Evolutionary conservation across 2,888 invertebrate genomes (phyloP), one percentile per base, ranked within the genome.

Genomic region (Teleogryllus oceanicus): DNA sequence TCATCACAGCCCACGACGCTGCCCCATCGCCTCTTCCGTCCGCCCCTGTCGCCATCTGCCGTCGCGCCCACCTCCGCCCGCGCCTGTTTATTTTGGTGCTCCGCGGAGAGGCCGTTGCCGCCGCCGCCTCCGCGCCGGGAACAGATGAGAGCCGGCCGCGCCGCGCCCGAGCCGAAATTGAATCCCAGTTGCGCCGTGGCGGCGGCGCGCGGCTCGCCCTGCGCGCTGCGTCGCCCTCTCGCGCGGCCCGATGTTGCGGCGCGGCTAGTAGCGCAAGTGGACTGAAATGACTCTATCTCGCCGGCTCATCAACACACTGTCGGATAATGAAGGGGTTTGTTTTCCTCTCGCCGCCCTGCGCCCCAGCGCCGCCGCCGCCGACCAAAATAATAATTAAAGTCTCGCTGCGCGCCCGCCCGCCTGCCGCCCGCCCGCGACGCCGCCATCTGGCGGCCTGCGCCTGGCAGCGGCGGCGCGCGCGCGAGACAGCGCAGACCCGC

Each of bases 341-440:
- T 82, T 82, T 82, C 78, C 78, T 78, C 78, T 77, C 62, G n/a
- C 62, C 62, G 62, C 62, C 62, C 37, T 12, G 62, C 62, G 13
- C 62, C 62, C 62, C 62, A 2, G 12, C 13, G 5, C 62, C n/a
- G n/a, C n/a, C n/a, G 16, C 62, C 62, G 62, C 62, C 62, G 50
- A 80, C 77, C 80, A 82, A 82, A 82, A 82, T 82, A 82, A 82
- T 82, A 82, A 82, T 82, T 82, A 82, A 82, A 82, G 81, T 80
- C 80, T 82, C 82, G 62, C 62, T n/a, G 62, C 62, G 62, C n/a
- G 16, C 62, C 12, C 62, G 62, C 62, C 37, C 37, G 62, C 10
- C 16, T 12, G 62, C 13, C 8, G 62, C 78, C 78, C 18, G 49
- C 78, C 50, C 50, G n/a, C 78, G 62, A 16, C 13, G 13, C 8